Evolutionary conservation across 2,888 invertebrate species (phyloP).

Genomic region (Onchidella celtica): DNA sequence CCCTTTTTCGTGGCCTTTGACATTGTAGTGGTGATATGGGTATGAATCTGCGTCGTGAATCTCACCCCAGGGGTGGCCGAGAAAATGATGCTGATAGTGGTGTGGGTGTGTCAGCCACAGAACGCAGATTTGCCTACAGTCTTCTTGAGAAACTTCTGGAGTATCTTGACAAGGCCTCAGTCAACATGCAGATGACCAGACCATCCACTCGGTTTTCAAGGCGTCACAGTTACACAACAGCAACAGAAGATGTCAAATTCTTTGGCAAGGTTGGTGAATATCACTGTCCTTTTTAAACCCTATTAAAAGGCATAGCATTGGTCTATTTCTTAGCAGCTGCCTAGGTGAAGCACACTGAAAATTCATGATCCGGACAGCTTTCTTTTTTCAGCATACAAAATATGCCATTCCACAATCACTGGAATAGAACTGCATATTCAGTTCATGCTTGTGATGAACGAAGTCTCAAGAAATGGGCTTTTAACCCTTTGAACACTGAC

Average conservation of each 20-base stretch:
- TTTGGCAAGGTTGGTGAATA: slow-evolving; percentile 91
- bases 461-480: no score
- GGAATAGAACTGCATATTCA: no score
- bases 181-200: slow-evolving; percentile 90
- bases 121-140: slow-evolving; percentile 97
- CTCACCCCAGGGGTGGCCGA: slow-evolving; percentile 72
- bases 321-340: no score
- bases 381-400: no score
- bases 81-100: slow-evolving; percentile 75
- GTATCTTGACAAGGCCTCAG: slow-evolving; percentile 96
- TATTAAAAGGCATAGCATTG: no score
- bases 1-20: slow-evolving; percentile 26
- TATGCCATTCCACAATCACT: no score
- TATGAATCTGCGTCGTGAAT: slow-evolving; percentile 58
- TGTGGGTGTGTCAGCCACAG: slow-evolving; percentile 86
- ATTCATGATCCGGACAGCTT: no score
- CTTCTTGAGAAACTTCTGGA: slow-evolving; percentile 97
- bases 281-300: no score
- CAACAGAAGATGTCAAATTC: slow-evolving; percentile 98
- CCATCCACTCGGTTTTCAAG: slow-evolving; percentile 98
- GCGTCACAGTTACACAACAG: slow-evolving; percentile 84
- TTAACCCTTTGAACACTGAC: no score
- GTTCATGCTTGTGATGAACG: no score
- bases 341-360: no score
- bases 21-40: slow-evolving; percentile 57